phyloP scores from a whole-genome alignment of 1,140 invertebrate genomes.

The Drosophila rhopaloa region DNA sequence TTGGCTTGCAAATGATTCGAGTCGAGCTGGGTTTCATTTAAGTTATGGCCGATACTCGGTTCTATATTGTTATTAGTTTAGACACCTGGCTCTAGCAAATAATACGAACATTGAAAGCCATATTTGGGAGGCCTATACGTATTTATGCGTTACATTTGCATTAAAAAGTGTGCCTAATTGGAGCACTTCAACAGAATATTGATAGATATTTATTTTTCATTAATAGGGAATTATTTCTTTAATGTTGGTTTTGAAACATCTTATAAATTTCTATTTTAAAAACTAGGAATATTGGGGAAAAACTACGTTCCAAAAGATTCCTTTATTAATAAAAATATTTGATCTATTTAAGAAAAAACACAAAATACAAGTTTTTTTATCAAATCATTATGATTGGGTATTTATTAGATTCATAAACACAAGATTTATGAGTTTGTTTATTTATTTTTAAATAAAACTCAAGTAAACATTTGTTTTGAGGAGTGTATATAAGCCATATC shows the following conservation, averaged over 20 bases:
- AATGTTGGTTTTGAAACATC: too few species aligned
- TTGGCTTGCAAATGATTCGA: slow-evolving; percentile 74
- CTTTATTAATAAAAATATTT: too few species aligned
- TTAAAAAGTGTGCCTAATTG: background rate
- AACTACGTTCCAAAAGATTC: too few species aligned
- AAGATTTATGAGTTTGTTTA: background rate
- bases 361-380: background rate
- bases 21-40: slow-evolving; percentile 38
- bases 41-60: slow-evolving; percentile 22
- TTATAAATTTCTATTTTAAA: too few species aligned
- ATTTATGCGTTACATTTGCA: slow-evolving; percentile 2
- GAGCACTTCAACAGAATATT: background rate
- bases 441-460: background rate
- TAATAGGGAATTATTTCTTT: too few species aligned
- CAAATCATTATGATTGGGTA: background rate
- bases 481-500: background rate
- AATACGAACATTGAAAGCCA: slow-evolving; percentile 1
- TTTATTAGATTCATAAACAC: slow-evolving; percentile 5
- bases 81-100: slow-evolving; percentile 28
- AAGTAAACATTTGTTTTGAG: background rate
- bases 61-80: slow-evolving; percentile 19
- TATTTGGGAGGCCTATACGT: background rate
- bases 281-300: too few species aligned
- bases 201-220: too few species aligned
- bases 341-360: too few species aligned